Evolutionary conservation across 2,888 invertebrate species (phyloP), one percentile per base, ranked within the genome.

Genomic region (Nezara viridula): DNA sequence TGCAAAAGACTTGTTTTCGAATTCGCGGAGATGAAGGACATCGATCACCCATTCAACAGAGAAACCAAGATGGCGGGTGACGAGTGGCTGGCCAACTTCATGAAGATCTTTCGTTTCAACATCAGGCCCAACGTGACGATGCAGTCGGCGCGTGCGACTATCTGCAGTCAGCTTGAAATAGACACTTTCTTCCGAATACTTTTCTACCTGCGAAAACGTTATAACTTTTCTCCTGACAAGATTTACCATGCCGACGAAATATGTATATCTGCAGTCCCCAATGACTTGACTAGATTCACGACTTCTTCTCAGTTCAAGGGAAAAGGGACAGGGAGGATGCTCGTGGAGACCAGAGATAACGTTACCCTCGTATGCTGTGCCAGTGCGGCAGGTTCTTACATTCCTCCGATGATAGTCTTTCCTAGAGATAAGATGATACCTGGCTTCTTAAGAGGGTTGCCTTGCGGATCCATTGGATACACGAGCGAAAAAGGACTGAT

Each of bases 1-100:
- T 86, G 89, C 21, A 81, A 89, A 21, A 66, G 88, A n/a, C 24
- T 90, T 0, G 86, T 86, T 14, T 89, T 27, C 55, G 86, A 90
- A 3, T 40, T 90, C 19, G 90, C 90, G 5, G 81, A 89, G 73
- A 50, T 52, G 14, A 27, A 86, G 5, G 50, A 50, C n/a, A 44
- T 89, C 27, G 86, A 86, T 44, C 52, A 90, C 40, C 86, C 85
- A n/a, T 90, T 90, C 50, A 90, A 90, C 27, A 81, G 19, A 77
- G 81, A 21, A 10, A 89, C 50, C 6, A 89, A 60, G 52, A 89
- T 90, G 89, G 89, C 90, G 27, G 89, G 86, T 0, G 90, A 89
- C n/a, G 90, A 90, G 47, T 90, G 89, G 87, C 44, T 87, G 12
- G 32, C 27, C 6, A 86, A 40, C 24, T 90, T 90, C 44, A 32